Conservation (phyloP, 2,113 vertebrate genomes). For the Mastomys coucha region DNA sequence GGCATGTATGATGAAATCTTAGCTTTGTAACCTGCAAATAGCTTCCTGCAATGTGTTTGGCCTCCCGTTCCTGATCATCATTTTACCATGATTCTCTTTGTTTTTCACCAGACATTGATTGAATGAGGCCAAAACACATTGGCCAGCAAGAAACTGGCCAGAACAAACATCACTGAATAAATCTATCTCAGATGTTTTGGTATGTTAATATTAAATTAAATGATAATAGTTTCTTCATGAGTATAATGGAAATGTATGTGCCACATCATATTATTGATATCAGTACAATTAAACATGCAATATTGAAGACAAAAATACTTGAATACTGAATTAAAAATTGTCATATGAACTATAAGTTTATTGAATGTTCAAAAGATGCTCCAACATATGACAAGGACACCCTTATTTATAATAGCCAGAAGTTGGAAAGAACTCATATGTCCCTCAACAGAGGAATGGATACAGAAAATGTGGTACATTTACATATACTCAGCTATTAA, state of each 20-base stretch:
- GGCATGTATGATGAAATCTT: background rate
- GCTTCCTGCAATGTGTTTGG: background rate
- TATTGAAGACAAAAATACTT: background rate
- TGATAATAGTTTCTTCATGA: background rate
- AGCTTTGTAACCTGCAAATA: too few species aligned
- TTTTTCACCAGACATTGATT: background rate
- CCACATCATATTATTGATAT: background rate
- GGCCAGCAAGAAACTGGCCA: background rate
- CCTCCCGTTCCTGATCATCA: rapidly evolving
- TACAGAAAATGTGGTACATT: too few species aligned
- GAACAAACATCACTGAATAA: background rate
- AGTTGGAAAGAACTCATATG: too few species aligned
- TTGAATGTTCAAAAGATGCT: background rate
- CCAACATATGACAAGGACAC: too few species aligned
- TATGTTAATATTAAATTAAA: background rate
- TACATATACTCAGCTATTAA: too few species aligned
- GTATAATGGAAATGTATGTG: too few species aligned
- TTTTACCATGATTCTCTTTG: background rate
- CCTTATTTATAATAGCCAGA: too few species aligned
- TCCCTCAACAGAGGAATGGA: too few species aligned
- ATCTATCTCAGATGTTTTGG: background rate
- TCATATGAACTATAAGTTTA: background rate
- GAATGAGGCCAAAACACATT: too few species aligned
- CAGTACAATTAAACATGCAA: background rate
- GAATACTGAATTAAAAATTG: background rate